Evolutionary conservation across 2,113 vertebrate species (phyloP).

Genomic region (Raphicerus campestris): DNA sequence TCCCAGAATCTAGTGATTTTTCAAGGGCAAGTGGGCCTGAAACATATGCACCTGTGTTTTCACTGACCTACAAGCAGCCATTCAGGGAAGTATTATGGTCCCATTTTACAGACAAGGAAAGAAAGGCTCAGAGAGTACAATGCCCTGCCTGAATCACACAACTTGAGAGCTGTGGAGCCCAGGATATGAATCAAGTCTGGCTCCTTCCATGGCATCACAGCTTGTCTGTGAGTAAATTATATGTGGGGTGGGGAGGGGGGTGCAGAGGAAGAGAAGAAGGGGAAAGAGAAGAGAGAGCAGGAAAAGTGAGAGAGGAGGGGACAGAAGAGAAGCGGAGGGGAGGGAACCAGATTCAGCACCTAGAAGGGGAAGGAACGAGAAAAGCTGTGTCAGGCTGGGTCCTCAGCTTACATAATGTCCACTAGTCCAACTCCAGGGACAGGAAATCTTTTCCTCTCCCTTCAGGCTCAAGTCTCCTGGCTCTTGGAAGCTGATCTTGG

Average conservation of each 20-base stretch:
- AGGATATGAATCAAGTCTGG: neutral
- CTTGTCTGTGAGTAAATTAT: neutral
- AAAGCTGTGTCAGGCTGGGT: accelerated
- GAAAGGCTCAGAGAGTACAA: neutral
- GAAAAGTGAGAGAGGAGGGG: no score
- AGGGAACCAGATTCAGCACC: no score
- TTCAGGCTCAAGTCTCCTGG: neutral
- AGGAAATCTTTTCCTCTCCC: neutral
- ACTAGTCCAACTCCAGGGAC: accelerated
- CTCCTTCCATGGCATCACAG: neutral
- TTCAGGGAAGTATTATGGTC: neutral
- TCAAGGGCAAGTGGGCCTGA: neutral
- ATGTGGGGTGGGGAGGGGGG: no score
- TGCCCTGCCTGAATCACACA: neutral
- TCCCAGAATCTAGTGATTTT: neutral
- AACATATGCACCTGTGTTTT: neutral
- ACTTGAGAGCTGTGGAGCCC: neutral
- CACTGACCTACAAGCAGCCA: neutral
- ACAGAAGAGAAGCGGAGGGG: accelerated
- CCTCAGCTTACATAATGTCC: neutral
- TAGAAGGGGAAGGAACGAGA: neutral
- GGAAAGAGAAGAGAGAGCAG: neutral
- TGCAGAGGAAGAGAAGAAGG: neutral
- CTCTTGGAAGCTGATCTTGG: slow-evolving; percentile 9
- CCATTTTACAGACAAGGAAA: neutral